These are phyloP conservation scores for Bruchidius siliquastri DNA, from an alignment of 2,888 invertebrate genomes.

Conservation along the genomic window DNA sequence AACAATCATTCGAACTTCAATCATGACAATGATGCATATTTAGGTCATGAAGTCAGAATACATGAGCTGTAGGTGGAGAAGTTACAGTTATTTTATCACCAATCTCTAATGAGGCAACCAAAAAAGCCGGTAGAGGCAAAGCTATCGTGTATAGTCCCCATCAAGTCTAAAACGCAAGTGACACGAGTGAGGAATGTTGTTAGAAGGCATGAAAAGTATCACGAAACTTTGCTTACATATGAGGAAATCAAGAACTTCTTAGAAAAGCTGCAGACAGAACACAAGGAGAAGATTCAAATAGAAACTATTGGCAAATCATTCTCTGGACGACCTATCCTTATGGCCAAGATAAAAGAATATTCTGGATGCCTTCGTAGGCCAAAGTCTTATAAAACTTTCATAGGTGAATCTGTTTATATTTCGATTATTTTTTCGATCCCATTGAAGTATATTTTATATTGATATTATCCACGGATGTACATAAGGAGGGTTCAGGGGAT, in stretches of 20 bases:
- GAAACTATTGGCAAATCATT: conserved; percentile 19
- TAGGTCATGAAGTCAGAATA: not conserved
- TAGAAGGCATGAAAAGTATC: conserved; percentile 19
- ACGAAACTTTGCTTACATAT: conserved; percentile 27
- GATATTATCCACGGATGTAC: no score
- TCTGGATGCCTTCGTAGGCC: not conserved
- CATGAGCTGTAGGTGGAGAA: not conserved
- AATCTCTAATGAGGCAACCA: not conserved
- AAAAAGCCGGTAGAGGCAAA: not conserved
- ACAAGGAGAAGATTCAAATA: conserved; percentile 16
- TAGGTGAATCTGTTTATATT: not conserved
- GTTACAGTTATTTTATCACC: not conserved
- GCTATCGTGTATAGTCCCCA: not conserved
- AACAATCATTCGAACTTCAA: not conserved
- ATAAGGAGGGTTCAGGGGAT: no score
- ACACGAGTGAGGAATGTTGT: conserved; percentile 7
- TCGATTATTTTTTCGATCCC: no score
- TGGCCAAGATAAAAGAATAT: conserved; percentile 5
- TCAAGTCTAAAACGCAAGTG: not conserved
- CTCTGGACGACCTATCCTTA: conserved; percentile 17
- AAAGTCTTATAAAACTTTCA: not conserved
- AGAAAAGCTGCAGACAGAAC: conserved; percentile 17
- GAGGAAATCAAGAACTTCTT: conserved; percentile 25
- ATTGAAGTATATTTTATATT: no score
- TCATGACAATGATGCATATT: not conserved